Evolutionary conservation across 2,113 vertebrate species (phyloP), one percentile per base, ranked within the genome.

Genomic region (Myiagra hebetior): DNA sequence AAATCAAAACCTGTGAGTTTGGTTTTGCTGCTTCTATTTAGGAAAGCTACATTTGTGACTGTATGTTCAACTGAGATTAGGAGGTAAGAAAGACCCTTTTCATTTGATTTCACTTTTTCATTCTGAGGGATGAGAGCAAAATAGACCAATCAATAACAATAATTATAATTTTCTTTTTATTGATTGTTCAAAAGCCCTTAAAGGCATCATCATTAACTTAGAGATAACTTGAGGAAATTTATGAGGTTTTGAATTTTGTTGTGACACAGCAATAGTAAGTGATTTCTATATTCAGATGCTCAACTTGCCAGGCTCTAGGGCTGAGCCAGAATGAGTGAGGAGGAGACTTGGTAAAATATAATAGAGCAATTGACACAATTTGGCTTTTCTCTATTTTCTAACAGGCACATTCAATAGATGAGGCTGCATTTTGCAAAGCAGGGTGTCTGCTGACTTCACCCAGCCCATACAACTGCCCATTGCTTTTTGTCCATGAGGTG

Each of bases 111-210:
- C 31, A 72, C 18, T 88, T 96, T 89, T 96, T 97, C 74, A 95
- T 96, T 97, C 69, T 74, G 87, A 92, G 50, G n/a, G 55, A 95
- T 85, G 75, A 75, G 70, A 93, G 31, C 30, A 96, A 89, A 97
- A 78, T 33, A 94, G 47, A 50, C 81, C 78, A 95, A 96, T 97
- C 97, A 96, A 96, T 96, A 97, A 86, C 84, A 97, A 97, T 86
- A 98, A 96, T 97, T 97, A 96, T 86, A 95, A 95, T 97, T 97
- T 97, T 97, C 76, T 95, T 87, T 68, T 76, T 87, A 96, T 96
- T 97, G 96, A 92, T 91, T 93, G 69, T 44, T 93, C 44, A 91
- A 84, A 95, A 95, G 42, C 81, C 75, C 87, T 96, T 91, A 94
- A 84, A 96, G 91, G 35, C 89, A 56, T 81, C 93, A 87, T 95